Conservation (phyloP, 2,113 vertebrate genomes). For the Argyrosomus japonicus region DNA sequence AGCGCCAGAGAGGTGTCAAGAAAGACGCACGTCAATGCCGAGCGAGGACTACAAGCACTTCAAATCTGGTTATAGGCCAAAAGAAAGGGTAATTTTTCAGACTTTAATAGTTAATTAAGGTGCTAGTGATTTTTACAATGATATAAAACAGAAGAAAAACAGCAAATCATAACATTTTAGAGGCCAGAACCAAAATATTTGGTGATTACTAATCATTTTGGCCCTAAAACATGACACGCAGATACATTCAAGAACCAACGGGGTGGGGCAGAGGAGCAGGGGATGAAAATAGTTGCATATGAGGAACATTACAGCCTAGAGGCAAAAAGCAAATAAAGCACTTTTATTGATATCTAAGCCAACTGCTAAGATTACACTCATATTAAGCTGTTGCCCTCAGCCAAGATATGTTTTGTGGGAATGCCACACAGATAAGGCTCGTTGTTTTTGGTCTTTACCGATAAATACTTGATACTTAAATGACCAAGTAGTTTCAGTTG, state of each 20-base stretch:
- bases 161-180: background rate
- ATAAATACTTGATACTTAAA: background rate
- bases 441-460: background rate
- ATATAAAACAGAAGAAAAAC: background rate
- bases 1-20: too few species aligned
- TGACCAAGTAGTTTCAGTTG: background rate
- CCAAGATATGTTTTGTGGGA: background rate
- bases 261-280: too few species aligned
- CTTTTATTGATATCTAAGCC: conserved; percentile 1
- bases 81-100: too few species aligned
- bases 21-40: background rate
- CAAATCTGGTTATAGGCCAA: too few species aligned
- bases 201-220: background rate
- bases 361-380: background rate
- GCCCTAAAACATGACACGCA: background rate
- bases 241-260: background rate
- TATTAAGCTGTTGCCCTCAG: background rate
- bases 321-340: background rate
- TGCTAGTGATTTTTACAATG: too few species aligned
- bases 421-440: background rate
- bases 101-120: background rate
- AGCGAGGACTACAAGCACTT: too few species aligned
- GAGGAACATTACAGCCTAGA: background rate
- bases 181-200: background rate
- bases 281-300: background rate